These are phyloP conservation scores for Perithous albicinctus DNA, from an alignment of 2,888 invertebrate genomes.

Conservation along the genomic window DNA sequence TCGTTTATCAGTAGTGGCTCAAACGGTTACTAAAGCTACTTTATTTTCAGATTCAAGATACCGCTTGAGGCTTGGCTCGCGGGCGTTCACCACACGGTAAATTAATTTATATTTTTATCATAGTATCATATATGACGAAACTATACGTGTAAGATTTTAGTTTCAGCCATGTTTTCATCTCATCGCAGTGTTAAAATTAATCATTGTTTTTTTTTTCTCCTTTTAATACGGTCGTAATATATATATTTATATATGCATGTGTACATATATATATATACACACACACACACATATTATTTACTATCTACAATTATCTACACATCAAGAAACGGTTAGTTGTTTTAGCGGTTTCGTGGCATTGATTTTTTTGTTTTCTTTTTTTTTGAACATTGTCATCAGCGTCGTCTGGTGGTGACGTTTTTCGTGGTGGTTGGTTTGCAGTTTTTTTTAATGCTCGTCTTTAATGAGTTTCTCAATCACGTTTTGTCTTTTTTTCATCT, in stretches of 20 bases:
- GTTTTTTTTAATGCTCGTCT: slow-evolving; percentile 4
- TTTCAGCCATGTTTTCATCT: slow-evolving; percentile 55
- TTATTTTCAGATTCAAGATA: slow-evolving; percentile 71
- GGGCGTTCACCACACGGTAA: slow-evolving; percentile 28
- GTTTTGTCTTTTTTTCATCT: slow-evolving; percentile 9
- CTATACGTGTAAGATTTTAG: slow-evolving; percentile 58
- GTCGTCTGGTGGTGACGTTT: slow-evolving; percentile 50
- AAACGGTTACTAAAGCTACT: slow-evolving; percentile 46
- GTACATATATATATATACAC: slow-evolving; percentile 84
- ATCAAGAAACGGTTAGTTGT: slow-evolving; percentile 83
- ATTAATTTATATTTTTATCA: slow-evolving; percentile 56
- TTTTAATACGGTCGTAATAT: slow-evolving; percentile 68
- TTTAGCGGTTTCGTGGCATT: slow-evolving; percentile 73
- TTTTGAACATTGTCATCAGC: slow-evolving; percentile 50
- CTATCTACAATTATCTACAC: slow-evolving; percentile 85
- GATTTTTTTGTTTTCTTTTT: slow-evolving; percentile 66
- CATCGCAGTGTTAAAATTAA: slow-evolving; percentile 64
- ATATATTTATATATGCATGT: slow-evolving; percentile 79
- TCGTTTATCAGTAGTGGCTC: slow-evolving; percentile 43
- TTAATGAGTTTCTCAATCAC: neutral
- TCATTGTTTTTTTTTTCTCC: slow-evolving; percentile 40
- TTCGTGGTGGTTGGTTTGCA: slow-evolving; percentile 34
- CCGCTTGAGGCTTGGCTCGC: slow-evolving; percentile 64
- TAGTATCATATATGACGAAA: slow-evolving; percentile 55
- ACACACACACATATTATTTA: too few relatives aligned